Conservation (phyloP, 2,797 vertebrate genomes). For the Heteromormyrus szaboi region DNA sequence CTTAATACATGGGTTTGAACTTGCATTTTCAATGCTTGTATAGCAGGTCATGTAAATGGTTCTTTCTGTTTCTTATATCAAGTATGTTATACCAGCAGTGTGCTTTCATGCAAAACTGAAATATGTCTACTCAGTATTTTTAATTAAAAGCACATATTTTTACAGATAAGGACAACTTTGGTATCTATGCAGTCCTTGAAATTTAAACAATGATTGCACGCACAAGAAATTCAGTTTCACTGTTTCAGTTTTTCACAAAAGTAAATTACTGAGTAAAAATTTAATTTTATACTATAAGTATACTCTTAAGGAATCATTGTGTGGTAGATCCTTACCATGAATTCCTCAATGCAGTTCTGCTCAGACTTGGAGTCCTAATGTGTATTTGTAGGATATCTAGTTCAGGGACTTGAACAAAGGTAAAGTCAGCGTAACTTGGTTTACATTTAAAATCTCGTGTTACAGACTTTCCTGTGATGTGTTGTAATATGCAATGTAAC, state of each 20-base stretch:
- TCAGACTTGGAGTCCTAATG: background rate
- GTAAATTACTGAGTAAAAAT: background rate
- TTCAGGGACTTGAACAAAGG: background rate
- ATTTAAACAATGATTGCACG: background rate
- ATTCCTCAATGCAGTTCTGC: background rate
- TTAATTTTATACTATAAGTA: background rate
- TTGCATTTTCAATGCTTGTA: background rate
- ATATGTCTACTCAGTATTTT: background rate
- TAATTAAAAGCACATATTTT: background rate
- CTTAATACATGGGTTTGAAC: background rate
- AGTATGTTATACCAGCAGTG: background rate
- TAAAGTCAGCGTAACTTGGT: background rate
- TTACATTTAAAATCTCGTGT: background rate
- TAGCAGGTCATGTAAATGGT: background rate
- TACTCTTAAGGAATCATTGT: background rate
- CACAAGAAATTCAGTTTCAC: background rate
- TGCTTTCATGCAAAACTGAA: slow-evolving; percentile 15
- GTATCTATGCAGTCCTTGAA: background rate
- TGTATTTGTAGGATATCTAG: background rate
- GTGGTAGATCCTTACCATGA: background rate
- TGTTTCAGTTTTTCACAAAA: background rate
- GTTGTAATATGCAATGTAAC: background rate
- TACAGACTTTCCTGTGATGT: background rate
- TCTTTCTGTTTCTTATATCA: background rate
- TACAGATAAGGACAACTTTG: background rate